A percentile compares a stretch with the other conserved stretches of the same genome.
These are phyloP conservation scores for Mimumesa dahlbomi DNA, from an alignment of 2,888 invertebrate species.

Conservation along the genomic window DNA sequence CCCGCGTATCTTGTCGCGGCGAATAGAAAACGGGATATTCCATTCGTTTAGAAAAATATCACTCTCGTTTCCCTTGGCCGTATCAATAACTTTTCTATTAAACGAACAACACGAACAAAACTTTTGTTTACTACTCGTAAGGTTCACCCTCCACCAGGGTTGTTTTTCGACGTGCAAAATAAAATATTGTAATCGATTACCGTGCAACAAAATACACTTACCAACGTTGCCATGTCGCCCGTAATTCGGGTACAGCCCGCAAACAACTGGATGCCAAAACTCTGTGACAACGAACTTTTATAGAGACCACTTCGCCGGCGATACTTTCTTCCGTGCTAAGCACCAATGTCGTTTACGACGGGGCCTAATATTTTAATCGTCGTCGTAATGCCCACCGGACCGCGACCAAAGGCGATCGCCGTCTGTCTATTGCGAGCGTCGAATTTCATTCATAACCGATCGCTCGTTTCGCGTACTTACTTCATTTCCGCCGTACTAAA, in stretches of 20 bases:
- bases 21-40: no score
- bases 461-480: constrained; percentile 10
- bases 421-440: constrained; percentile 3
- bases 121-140: no score
- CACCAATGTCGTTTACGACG: constrained; percentile 73
- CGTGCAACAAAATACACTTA: no score
- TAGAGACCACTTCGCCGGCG: constrained; percentile 62
- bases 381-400: constrained; percentile 72
- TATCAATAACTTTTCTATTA: no score
- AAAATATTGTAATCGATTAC: no score
- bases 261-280: constrained; percentile 70
- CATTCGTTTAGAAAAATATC: no score
- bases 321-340: constrained; percentile 72
- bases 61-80: no score
- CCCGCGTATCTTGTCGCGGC: no score
- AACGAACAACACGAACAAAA: no score
- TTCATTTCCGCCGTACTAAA: constrained; percentile 31
- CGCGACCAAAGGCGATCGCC: constrained; percentile 56
- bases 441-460: constrained; percentile 36
- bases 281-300: constrained; percentile 70
- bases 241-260: constrained; percentile 65
- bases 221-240: constrained; percentile 72
- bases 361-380: constrained; percentile 74
- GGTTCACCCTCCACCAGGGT: no score
- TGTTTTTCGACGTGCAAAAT: no score